Percentiles rank a stretch among this genome's conserved stretches.
These are phyloP conservation scores for Spilosoma lubricipeda DNA, from an alignment of 2,888 invertebrate species.

Conservation along the genomic window DNA sequence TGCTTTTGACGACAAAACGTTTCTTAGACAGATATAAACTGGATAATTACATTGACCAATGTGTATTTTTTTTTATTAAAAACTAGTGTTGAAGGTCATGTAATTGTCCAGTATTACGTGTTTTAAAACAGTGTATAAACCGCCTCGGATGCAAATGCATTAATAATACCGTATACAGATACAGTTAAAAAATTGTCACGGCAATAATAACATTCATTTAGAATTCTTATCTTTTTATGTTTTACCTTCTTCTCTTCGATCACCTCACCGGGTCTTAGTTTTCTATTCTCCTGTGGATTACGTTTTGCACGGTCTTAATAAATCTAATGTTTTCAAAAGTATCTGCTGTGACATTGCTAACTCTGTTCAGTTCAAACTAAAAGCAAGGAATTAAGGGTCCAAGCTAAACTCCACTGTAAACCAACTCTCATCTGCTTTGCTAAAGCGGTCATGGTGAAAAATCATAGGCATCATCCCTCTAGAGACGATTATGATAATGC, in stretches of 20 bases:
- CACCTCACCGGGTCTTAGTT: conserved; percentile 97
- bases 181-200: conserved; percentile 82
- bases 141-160: conserved; percentile 81
- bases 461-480: conserved; percentile 72
- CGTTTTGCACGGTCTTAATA: conserved; percentile 83
- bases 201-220: conserved; percentile 84
- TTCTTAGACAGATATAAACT: conserved; percentile 62
- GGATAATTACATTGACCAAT: conserved; percentile 71
- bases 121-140: conserved; percentile 66
- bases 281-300: conserved; percentile 92
- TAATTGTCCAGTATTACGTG: conserved; percentile 73
- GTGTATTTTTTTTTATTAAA: conserved; percentile 9
- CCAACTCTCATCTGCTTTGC: conserved; percentile 64
- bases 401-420: conserved; percentile 73
- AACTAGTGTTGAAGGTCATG: conserved; percentile 50
- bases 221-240: conserved; percentile 73
- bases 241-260: conserved; percentile 97
- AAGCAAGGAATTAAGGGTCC: conserved; percentile 79
- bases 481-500: conserved; percentile 71
- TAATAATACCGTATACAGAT: conserved; percentile 75
- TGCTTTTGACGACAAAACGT: conserved; percentile 77
- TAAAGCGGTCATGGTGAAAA: conserved; percentile 70
- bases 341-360: conserved; percentile 67
- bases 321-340: conserved; percentile 67
- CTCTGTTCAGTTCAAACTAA: conserved; percentile 61